phyloP scores from a whole-genome alignment of 2,888 invertebrate genomes.

The Neelides folsomi region DNA sequence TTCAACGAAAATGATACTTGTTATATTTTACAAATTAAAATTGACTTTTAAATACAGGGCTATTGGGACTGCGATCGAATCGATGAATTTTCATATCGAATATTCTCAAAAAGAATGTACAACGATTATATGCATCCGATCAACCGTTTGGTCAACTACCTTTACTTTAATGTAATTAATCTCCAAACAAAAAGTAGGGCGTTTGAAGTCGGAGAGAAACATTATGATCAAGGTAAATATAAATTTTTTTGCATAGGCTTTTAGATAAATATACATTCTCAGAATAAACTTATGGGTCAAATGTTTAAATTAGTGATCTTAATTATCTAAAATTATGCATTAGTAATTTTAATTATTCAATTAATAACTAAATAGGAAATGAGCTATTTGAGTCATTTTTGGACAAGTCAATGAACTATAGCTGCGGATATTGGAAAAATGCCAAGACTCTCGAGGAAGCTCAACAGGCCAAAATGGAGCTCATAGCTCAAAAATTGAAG shows the following conservation, averaged over 20 bases:
- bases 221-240: conserved; percentile 16
- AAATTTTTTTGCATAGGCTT: no score
- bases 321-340: no score
- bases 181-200: conserved; percentile 9
- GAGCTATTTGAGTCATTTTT: conserved; percentile 23
- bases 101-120: conserved; percentile 5
- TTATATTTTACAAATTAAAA: no score
- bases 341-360: neutral
- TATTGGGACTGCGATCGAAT: conserved; percentile 15
- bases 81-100: conserved; percentile 6
- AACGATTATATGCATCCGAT: neutral
- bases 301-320: no score
- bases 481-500: conserved; percentile 24
- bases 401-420: conserved; percentile 26
- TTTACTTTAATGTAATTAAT: conserved; percentile 10
- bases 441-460: conserved; percentile 24
- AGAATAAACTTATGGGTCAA: no score
- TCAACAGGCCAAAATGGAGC: conserved; percentile 24
- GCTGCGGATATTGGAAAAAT: conserved; percentile 26
- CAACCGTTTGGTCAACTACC: conserved; percentile 7
- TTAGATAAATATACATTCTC: no score
- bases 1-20: no score
- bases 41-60: no score
- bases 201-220: conserved; percentile 12
- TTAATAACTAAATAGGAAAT: conserved; percentile 14